phyloP scores from a whole-genome alignment of 1,140 invertebrate species.

The Drosophila persimilis region DNA sequence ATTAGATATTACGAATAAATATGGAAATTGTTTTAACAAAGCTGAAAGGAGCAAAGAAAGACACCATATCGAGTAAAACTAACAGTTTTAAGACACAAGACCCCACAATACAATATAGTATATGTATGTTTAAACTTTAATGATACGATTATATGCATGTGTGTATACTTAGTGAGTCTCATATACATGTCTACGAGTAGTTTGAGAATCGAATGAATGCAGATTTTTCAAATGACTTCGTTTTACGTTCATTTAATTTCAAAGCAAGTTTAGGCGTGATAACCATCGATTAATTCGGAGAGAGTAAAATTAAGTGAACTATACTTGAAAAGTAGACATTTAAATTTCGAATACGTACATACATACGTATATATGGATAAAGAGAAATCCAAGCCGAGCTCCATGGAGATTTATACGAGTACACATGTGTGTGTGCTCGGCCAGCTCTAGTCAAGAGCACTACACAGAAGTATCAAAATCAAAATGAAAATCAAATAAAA shows the following conservation, averaged over 20 bases:
- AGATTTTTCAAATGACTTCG: conserved; percentile 38
- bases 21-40: conserved; percentile 44
- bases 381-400: conserved; percentile 22
- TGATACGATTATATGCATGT: background rate
- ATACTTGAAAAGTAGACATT: conserved; percentile 73
- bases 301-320: conserved; percentile 35
- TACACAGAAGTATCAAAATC: conserved; percentile 30
- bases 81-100: conserved; percentile 31
- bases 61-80: conserved; percentile 66
- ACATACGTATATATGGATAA: conserved; percentile 10
- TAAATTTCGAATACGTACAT: conserved; percentile 36
- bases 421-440: conserved; percentile 1
- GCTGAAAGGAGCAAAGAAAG: conserved; percentile 44
- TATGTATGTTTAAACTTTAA: too few species aligned
- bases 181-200: conserved; percentile 17
- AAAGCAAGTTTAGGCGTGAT: conserved; percentile 69
- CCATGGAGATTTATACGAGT: conserved; percentile 32
- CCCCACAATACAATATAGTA: too few species aligned
- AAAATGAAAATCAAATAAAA: conserved; percentile 23
- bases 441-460: conserved; percentile 2
- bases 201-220: conserved; percentile 37
- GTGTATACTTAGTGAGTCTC: conserved; percentile 30
- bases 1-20: conserved; percentile 7
- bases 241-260: conserved; percentile 46
- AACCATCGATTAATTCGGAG: conserved; percentile 50